phyloP scores from a whole-genome alignment of 2,113 vertebrate species.

The Galbula dea region DNA sequence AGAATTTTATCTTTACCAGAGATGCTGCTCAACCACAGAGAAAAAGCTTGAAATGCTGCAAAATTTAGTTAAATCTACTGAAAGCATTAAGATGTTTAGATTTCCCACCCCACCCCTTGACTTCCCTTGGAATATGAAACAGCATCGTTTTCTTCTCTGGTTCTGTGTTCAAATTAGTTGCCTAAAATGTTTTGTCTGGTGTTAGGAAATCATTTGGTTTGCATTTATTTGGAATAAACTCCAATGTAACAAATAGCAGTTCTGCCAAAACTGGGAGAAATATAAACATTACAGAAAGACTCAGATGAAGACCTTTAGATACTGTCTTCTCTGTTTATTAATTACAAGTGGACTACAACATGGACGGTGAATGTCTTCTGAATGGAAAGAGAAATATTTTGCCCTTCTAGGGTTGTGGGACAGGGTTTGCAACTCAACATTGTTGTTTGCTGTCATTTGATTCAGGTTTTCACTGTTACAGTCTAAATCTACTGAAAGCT shows the following conservation, averaged over 20 bases:
- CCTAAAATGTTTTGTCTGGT: not conserved
- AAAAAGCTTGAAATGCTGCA: not conserved
- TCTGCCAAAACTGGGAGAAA: constrained; percentile 21
- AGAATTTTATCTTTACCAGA: not conserved
- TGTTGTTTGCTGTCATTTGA: too few relatives aligned
- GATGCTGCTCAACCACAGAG: not conserved
- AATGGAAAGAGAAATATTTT: not conserved
- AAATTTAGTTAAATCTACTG: not conserved
- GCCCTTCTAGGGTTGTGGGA: too few relatives aligned
- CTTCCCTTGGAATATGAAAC: constrained; percentile 7
- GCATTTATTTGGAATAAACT: constrained; percentile 59
- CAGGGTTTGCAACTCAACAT: too few relatives aligned
- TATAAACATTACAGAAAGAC: constrained; percentile 14
- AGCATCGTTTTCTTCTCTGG: constrained; percentile 25
- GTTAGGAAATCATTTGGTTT: constrained; percentile 54
- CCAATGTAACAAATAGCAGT: not conserved
- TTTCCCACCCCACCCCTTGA: fast-evolving
- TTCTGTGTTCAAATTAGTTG: constrained; percentile 59
- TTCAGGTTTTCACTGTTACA: too few relatives aligned
- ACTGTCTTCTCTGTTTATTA: not conserved
- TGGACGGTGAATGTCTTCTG: not conserved
- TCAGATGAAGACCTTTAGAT: not conserved
- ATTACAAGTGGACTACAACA: not conserved
- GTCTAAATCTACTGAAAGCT: not conserved
- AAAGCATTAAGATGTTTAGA: not conserved